A percentile compares a stretch with the other conserved stretches of the same genome.
phyloP scores from a whole-genome alignment of 2,888 invertebrate species.

The Stenodera caucasica region DNA sequence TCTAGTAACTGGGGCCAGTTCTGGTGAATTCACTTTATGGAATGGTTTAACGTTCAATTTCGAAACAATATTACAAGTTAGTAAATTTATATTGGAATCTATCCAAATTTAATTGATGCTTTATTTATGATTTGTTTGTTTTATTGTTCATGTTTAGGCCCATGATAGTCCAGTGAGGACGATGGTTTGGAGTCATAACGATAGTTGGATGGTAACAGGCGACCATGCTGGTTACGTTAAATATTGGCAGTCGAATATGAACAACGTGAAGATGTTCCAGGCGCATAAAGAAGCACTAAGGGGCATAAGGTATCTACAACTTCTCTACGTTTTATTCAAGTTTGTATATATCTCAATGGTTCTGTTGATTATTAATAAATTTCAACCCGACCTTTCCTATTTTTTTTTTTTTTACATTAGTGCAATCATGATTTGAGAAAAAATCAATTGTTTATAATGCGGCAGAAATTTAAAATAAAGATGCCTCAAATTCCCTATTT shows the following conservation, averaged over 20 bases:
- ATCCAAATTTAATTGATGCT: background rate
- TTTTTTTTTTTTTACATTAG: constrained; percentile 35
- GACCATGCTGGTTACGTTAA: constrained; percentile 99
- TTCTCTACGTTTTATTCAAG: constrained; percentile 52
- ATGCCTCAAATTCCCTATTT: background rate
- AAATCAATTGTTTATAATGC: constrained; percentile 24
- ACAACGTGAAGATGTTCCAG: constrained; percentile 99
- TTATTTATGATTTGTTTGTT: background rate
- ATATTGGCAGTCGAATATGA: constrained; percentile 99
- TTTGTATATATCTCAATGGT: constrained; percentile 40
- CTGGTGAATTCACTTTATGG: constrained; percentile 99
- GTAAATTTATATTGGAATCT: constrained; percentile 25
- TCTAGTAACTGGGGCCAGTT: constrained; percentile 97
- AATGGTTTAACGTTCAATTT: constrained; percentile 99
- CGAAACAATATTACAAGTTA: constrained; percentile 98
- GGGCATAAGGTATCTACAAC: constrained; percentile 85
- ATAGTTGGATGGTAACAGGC: constrained; percentile 99
- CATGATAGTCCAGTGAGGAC: constrained; percentile 98
- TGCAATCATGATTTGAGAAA: constrained; percentile 35
- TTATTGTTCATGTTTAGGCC: constrained; percentile 65
- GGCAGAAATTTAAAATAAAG: constrained; percentile 4
- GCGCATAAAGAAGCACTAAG: constrained; percentile 99
- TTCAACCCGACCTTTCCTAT: constrained; percentile 49
- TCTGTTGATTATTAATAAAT: constrained; percentile 45
- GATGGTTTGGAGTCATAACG: constrained; percentile 99